A percentile compares a stretch with the other conserved stretches of the same genome.
Evolutionary conservation across 92 coral and sea anemone species (phyloP).

Genomic region (Montipora capitata): DNA sequence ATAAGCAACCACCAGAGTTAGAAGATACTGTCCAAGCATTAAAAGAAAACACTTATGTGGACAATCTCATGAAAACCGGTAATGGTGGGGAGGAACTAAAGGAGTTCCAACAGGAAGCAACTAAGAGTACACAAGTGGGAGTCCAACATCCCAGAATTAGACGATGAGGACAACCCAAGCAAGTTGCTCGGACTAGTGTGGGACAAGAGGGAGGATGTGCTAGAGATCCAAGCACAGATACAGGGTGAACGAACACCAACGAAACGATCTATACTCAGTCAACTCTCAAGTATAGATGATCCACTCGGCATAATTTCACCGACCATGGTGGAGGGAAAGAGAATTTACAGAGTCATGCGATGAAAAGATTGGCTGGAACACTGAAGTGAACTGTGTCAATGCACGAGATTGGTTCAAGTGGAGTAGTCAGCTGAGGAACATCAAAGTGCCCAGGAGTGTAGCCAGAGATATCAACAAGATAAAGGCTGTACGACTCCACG

Average conservation of each 20-base stretch:
- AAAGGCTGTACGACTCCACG: conserved; percentile 65
- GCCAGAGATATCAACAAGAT: conserved; percentile 19
- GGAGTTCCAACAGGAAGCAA: conserved; percentile 46
- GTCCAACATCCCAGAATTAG: conserved; percentile 46
- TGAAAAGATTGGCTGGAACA: conserved; percentile 54
- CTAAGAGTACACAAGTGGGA: conserved; percentile 58
- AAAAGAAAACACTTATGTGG: not conserved
- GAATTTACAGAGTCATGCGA: conserved; percentile 54
- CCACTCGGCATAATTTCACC: conserved; percentile 20
- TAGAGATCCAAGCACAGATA: too few relatives aligned
- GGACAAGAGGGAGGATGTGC: conserved; percentile 36
- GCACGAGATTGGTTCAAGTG: conserved; percentile 52
- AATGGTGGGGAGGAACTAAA: not conserved
- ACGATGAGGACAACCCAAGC: conserved; percentile 50
- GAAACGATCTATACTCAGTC: too few relatives aligned
- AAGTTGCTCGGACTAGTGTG: conserved; percentile 67
- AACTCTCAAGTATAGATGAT: not conserved
- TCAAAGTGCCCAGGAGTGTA: conserved; percentile 68
- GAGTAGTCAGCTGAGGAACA: conserved; percentile 59
- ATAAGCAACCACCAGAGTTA: too few relatives aligned
- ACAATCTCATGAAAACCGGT: not conserved
- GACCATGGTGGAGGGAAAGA: conserved; percentile 51
- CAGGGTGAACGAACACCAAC: too few relatives aligned
- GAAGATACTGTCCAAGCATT: not conserved
- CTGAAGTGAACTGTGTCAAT: conserved; percentile 27